Percentiles rank a stretch among this genome's conserved stretches.
Evolutionary conservation across 2,797 vertebrate genomes (phyloP).

Genomic region (Dendrocincla tyrannina): DNA sequence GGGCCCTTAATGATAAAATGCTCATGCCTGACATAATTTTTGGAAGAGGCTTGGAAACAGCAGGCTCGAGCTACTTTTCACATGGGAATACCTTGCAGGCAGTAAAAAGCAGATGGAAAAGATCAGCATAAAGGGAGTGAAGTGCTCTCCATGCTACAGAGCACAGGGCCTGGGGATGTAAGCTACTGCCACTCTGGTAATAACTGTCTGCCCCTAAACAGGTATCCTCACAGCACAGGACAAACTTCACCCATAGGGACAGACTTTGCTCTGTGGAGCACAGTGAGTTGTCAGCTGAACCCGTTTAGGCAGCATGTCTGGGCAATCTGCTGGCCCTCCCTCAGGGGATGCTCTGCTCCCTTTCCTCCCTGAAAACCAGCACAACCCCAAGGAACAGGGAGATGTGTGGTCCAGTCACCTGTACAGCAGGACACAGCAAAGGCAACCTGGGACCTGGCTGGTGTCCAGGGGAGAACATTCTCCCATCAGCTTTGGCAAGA

Average conservation of each 20-base stretch:
- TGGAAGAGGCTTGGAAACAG: conserved; percentile 1
- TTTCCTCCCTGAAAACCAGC: neutral
- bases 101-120: conserved; percentile 61
- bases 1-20: conserved; percentile 41
- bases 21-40: conserved; percentile 15
- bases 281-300: neutral
- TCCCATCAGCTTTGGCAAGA: neutral
- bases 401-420: accelerated
- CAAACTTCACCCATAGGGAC: neutral
- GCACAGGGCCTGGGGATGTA: neutral
- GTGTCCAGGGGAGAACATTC: neutral
- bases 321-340: neutral
- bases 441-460: neutral
- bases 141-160: neutral
- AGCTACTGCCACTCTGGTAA: neutral
- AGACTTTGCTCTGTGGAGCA: neutral
- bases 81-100: conserved; percentile 39
- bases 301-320: accelerated
- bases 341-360: neutral
- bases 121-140: conserved; percentile 13
- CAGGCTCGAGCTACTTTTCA: conserved; percentile 12
- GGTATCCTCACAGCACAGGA: neutral
- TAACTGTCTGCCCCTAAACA: neutral
- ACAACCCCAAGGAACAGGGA: neutral
- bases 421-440: neutral